Percentiles rank a stretch among this genome's conserved stretches.
These are phyloP conservation scores for Chionodraco myersi DNA, from an alignment of 2,113 vertebrate genomes.

Conservation along the genomic window DNA sequence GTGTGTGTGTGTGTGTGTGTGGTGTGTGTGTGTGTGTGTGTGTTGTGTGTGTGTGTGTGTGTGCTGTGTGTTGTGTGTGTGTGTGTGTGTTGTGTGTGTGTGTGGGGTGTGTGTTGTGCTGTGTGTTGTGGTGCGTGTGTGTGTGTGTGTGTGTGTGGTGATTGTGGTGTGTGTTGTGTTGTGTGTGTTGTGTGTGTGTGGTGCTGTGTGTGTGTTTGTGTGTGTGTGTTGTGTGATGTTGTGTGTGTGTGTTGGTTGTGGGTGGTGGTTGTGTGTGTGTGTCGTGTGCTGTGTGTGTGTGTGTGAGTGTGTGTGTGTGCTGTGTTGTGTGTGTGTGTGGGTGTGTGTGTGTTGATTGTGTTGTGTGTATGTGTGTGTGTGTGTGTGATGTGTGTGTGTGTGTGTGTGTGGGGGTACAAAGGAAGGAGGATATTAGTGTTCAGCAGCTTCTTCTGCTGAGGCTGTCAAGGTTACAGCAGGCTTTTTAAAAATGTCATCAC, in stretches of 20 bases:
- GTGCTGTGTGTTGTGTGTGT: conserved; percentile 9
- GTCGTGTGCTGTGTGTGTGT: not conserved
- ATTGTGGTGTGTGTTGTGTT: not conserved
- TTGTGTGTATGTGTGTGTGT: too few relatives aligned
- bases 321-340: not conserved
- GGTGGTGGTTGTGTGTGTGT: conserved; percentile 10
- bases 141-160: not conserved
- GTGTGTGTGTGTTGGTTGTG: not conserved
- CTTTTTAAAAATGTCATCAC: not conserved
- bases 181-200: conserved; percentile 1
- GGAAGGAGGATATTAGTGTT: conserved; percentile 32
- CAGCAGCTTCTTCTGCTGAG: conserved; percentile 38
- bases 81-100: conserved; percentile 1
- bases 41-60: conserved; percentile 7
- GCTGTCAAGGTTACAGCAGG: conserved; percentile 7
- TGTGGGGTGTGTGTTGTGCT: too few relatives aligned
- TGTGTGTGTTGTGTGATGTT: not conserved
- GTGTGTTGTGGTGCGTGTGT: conserved; percentile 11
- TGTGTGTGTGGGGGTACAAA: conserved; percentile 6
- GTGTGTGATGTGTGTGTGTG: too few relatives aligned
- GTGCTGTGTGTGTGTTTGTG: conserved; percentile 14
- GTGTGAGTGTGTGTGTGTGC: conserved; percentile 1
- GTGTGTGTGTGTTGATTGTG: too few relatives aligned
- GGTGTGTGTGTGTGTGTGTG: conserved; percentile 5
- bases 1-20: not conserved